Evolutionary conservation across 2,888 invertebrate species (phyloP).

Genomic region (Shargacucullia verbasci): DNA sequence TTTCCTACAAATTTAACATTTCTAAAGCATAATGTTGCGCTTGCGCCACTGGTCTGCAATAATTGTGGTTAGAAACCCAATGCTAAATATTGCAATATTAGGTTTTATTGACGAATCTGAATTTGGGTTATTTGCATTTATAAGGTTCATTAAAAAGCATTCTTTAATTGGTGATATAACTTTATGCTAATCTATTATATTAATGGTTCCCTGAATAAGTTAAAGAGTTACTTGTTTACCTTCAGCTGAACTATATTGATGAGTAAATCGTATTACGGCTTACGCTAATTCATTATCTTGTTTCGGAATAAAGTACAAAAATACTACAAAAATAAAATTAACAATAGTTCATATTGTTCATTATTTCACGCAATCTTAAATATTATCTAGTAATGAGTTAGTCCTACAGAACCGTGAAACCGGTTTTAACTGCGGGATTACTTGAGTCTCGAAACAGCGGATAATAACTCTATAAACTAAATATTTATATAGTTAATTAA

Average conservation of each 20-base stretch:
- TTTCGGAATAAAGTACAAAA: too few species aligned
- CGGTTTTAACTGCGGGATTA: too few species aligned
- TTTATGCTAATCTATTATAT: constrained; percentile 18
- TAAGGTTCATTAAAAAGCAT: constrained; percentile 13
- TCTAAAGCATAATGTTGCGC: constrained; percentile 41
- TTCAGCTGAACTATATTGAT: constrained; percentile 14
- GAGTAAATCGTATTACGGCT: constrained; percentile 6
- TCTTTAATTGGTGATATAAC: constrained; percentile 3
- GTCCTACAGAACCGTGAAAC: too few species aligned
- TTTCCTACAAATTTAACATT: constrained; percentile 46
- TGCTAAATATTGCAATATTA: constrained; percentile 51
- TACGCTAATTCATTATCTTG: too few species aligned
- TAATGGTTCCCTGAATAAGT: constrained; percentile 18
- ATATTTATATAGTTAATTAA: constrained; percentile 2
- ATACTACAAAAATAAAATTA: too few species aligned
- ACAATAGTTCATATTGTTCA: too few species aligned
- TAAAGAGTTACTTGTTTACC: neutral
- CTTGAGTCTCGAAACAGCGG: too few species aligned
- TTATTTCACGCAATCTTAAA: too few species aligned
- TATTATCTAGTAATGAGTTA: too few species aligned
- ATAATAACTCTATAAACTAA: neutral
- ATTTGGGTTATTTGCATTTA: constrained; percentile 29
- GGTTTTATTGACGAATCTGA: constrained; percentile 24
- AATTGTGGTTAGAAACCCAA: constrained; percentile 64
- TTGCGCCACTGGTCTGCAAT: constrained; percentile 41